Conservation (phyloP, 2,888 invertebrate genomes). For the Drosophila buzzatii region DNA sequence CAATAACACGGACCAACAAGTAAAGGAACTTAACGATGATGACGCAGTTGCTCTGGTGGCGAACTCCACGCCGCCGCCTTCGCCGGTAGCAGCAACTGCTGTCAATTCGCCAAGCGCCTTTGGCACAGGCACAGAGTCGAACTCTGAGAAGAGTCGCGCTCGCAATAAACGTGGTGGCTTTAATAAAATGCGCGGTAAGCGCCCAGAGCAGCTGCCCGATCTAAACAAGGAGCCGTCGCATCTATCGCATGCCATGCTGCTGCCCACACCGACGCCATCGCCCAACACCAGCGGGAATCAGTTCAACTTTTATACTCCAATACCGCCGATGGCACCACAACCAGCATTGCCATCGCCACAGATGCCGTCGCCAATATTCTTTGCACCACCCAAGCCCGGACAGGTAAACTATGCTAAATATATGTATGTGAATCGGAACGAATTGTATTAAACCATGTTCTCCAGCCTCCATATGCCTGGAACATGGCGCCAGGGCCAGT, state of each 20-base stretch:
- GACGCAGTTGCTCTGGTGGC: constrained; percentile 2
- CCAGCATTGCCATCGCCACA: neutral
- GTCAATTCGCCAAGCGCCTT: neutral
- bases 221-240: constrained; percentile 31
- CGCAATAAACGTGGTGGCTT: constrained; percentile 9
- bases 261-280: constrained; percentile 65
- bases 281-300: constrained; percentile 51
- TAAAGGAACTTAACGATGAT: constrained; percentile 10
- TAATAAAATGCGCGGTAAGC: constrained; percentile 40
- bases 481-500: constrained; percentile 28
- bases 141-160: constrained; percentile 10
- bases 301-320: constrained; percentile 52
- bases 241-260: constrained; percentile 56
- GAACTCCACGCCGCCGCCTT: constrained; percentile 40
- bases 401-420: constrained; percentile 20
- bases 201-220: constrained; percentile 49
- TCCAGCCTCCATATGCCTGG: constrained; percentile 57
- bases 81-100: constrained; percentile 20
- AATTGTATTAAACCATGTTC: neutral
- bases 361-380: constrained; percentile 35
- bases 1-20: constrained; percentile 52
- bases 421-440: neutral
- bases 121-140: neutral
- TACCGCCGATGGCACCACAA: neutral
- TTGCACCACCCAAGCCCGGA: constrained; percentile 19